A percentile compares a stretch with the other conserved stretches of the same genome.
These are phyloP conservation scores for Drosophila conformis DNA, from an alignment of 2,888 invertebrate species.

Conservation along the genomic window DNA sequence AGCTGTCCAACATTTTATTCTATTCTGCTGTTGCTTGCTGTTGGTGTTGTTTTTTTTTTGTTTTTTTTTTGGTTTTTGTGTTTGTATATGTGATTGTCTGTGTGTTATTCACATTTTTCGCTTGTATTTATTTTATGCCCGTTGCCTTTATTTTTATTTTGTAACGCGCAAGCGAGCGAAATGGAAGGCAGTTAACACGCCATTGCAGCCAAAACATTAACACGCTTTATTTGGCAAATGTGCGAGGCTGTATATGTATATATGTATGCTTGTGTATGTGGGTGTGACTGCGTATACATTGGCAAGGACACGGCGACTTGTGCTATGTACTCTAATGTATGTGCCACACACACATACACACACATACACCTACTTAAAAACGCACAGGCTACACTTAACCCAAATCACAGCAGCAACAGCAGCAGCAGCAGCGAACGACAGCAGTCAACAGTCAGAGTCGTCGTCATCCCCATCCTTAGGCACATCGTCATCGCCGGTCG, in stretches of 20 bases:
- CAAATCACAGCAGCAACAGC: conserved; percentile 69
- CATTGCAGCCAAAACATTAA: conserved; percentile 78
- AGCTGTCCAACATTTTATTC: conserved; percentile 47
- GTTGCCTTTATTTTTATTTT: conserved; percentile 28
- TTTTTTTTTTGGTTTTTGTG: not conserved
- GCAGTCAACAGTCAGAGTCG: conserved; percentile 45
- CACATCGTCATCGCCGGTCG: conserved; percentile 35
- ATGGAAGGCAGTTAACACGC: conserved; percentile 79
- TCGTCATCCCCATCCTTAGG: conserved; percentile 33
- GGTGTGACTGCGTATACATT: conserved; percentile 18
- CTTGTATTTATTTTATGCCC: conserved; percentile 56
- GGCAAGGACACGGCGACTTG: conserved; percentile 67
- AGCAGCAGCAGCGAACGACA: conserved; percentile 27
- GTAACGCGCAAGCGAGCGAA: conserved; percentile 68
- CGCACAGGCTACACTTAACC: conserved; percentile 77
- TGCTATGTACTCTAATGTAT: conserved; percentile 8
- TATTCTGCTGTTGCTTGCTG: conserved; percentile 22
- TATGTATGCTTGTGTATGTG: conserved; percentile 1
- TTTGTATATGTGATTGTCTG: conserved; percentile 1
- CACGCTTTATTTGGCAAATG: conserved; percentile 79
- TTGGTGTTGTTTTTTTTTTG: not conserved
- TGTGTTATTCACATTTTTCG: conserved; percentile 15
- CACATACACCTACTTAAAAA: conserved; percentile 73
- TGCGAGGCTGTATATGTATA: conserved; percentile 28
- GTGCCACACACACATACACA: conserved; percentile 35